These are phyloP conservation scores for Chauna torquata DNA, from an alignment of 2,113 vertebrate genomes.

Conservation along the genomic window DNA sequence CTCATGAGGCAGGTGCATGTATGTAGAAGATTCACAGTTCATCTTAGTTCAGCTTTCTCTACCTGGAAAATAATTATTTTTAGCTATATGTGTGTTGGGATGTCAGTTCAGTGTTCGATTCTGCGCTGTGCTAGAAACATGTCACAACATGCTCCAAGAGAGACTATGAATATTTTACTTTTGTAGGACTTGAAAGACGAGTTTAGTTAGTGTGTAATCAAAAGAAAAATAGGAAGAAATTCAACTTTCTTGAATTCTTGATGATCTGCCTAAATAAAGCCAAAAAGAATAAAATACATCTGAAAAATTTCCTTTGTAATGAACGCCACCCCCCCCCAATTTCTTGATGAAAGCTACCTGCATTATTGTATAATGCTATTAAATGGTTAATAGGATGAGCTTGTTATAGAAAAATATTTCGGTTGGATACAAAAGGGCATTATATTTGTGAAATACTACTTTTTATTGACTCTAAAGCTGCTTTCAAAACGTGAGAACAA, in stretches of 20 bases:
- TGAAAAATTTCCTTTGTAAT: background rate
- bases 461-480: background rate
- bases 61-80: background rate
- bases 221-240: background rate
- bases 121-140: background rate
- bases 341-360: background rate
- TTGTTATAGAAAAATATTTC: background rate
- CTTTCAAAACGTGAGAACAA: background rate
- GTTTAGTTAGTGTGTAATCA: background rate
- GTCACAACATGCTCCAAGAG: background rate
- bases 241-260: background rate
- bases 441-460: background rate
- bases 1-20: background rate
- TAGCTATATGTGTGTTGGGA: background rate
- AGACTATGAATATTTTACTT: background rate
- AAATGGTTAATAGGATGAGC: background rate
- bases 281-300: background rate
- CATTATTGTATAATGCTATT: background rate
- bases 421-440: background rate
- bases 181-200: background rate
- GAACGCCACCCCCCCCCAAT: rapidly evolving
- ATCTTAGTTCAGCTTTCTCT: background rate
- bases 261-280: background rate
- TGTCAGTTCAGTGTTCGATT: background rate
- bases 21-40: background rate